A percentile compares a stretch with the other conserved stretches of the same genome.
Conservation (phyloP, 2,797 vertebrate species). For the Gymnoscopelus braueri region DNA sequence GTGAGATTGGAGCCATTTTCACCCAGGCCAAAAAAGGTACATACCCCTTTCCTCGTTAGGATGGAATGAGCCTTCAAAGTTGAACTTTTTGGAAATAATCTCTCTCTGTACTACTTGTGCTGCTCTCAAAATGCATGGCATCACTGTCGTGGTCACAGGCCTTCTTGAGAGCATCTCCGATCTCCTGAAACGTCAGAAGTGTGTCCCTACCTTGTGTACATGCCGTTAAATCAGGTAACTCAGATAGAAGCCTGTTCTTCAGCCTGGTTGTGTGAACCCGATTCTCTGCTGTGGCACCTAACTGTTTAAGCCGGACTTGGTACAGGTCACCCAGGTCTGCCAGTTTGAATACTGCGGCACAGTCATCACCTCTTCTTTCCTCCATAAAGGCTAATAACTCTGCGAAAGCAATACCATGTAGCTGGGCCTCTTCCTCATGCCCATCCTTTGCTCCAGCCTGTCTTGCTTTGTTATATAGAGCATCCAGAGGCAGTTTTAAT, state of each 20-base stretch:
- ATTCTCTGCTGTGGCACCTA: conserved; percentile 7
- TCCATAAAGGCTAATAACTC: conserved; percentile 12
- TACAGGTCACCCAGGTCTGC: conserved; percentile 14
- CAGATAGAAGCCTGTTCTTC: conserved; percentile 4
- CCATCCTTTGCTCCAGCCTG: background rate
- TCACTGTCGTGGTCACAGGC: conserved; percentile 10
- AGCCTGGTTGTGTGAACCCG: conserved; percentile 7
- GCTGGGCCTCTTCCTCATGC: conserved; percentile 8
- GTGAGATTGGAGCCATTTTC: background rate
- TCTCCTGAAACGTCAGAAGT: conserved; percentile 1
- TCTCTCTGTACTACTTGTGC: conserved; percentile 8
- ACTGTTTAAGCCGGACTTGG: conserved; percentile 10
- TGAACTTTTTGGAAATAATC: background rate
- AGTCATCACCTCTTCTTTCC: conserved; percentile 2
- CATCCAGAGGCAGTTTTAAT: background rate
- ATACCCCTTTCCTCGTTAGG: background rate
- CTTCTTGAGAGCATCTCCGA: conserved; percentile 9
- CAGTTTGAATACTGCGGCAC: conserved; percentile 15
- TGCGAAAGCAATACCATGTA: conserved; percentile 13
- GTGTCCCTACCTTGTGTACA: background rate
- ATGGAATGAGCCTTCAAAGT: conserved; percentile 1
- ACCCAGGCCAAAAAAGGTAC: background rate
- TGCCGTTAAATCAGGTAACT: background rate
- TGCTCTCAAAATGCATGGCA: conserved; percentile 8
- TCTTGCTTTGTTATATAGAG: conserved; percentile 13